phyloP scores from a whole-genome alignment of 2,888 invertebrate genomes.

The Keiferia lycopersicella region DNA sequence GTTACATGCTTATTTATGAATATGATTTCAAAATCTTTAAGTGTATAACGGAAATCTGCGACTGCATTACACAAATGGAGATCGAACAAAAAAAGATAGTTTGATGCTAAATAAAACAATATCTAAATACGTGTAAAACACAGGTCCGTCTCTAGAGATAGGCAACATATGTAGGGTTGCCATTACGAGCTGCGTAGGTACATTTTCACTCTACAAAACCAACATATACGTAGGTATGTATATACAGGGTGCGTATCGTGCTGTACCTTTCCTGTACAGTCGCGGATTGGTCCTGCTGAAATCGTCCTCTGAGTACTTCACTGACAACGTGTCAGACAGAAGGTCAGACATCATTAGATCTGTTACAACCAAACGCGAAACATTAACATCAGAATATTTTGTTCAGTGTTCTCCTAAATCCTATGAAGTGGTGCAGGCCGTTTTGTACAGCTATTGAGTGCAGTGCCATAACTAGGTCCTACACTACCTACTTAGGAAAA shows the following conservation, averaged over 20 bases:
- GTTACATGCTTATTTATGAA: too few relatives aligned
- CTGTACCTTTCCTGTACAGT: slow-evolving; percentile 55
- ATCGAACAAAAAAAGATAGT: too few relatives aligned
- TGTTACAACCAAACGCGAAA: slow-evolving; percentile 54
- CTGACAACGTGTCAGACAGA: neutral
- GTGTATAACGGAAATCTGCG: too few relatives aligned
- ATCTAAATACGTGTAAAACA: too few relatives aligned
- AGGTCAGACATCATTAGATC: slow-evolving; percentile 77
- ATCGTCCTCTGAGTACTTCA: slow-evolving; percentile 66
- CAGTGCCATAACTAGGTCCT: slow-evolving; percentile 18
- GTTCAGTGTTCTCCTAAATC: neutral
- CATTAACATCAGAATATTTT: neutral
- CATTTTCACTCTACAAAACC: neutral
- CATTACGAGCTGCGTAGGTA: neutral
- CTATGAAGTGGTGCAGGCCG: neutral
- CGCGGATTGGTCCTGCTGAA: slow-evolving; percentile 75
- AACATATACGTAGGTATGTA: neutral
- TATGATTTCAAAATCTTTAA: too few relatives aligned
- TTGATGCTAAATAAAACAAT: too few relatives aligned
- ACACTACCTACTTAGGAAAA: neutral
- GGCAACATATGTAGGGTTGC: too few relatives aligned
- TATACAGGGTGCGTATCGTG: neutral
- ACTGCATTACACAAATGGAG: too few relatives aligned
- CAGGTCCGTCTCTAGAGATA: too few relatives aligned
- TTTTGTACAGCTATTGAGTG: slow-evolving; percentile 14